These are phyloP conservation scores for Xyliphius kryptos DNA, from an alignment of 2,113 vertebrate species.

Conservation along the genomic window DNA sequence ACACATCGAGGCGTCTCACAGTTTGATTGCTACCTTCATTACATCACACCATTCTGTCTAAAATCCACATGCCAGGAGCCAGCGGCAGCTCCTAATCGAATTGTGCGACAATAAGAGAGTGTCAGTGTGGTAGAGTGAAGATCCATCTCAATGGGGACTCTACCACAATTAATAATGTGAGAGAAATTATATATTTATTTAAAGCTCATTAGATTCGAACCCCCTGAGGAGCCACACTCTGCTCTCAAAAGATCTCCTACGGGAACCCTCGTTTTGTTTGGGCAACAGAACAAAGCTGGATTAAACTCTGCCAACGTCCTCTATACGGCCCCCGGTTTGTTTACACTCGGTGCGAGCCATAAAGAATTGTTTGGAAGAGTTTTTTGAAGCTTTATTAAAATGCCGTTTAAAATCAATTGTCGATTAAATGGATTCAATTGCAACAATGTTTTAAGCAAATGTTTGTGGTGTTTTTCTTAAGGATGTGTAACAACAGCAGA, in stretches of 20 bases:
- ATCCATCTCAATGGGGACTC: slow-evolving; percentile 45
- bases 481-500: too few species aligned
- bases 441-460: too few species aligned
- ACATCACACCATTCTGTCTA: not conserved
- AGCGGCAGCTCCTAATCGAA: slow-evolving; percentile 29
- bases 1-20: slow-evolving; percentile 21
- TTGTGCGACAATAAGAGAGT: slow-evolving; percentile 28
- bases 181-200: slow-evolving; percentile 68
- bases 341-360: slow-evolving; percentile 21
- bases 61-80: slow-evolving; percentile 30
- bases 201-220: slow-evolving; percentile 60
- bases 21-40: slow-evolving; percentile 37
- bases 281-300: slow-evolving; percentile 56
- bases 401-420: too few species aligned
- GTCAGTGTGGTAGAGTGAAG: slow-evolving; percentile 39
- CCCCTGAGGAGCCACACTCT: slow-evolving; percentile 52
- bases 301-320: slow-evolving; percentile 48
- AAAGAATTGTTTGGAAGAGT: not conserved
- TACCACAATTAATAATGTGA: slow-evolving; percentile 60
- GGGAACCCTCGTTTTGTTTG: slow-evolving; percentile 57
- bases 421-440: too few species aligned
- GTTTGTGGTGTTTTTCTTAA: too few species aligned
- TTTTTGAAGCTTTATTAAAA: too few species aligned
- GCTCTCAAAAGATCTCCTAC: slow-evolving; percentile 43
- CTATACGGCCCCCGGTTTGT: slow-evolving; percentile 28